phyloP scores from a whole-genome alignment of 2,797 vertebrate species.

The Percopsis omiscomaycus region DNA sequence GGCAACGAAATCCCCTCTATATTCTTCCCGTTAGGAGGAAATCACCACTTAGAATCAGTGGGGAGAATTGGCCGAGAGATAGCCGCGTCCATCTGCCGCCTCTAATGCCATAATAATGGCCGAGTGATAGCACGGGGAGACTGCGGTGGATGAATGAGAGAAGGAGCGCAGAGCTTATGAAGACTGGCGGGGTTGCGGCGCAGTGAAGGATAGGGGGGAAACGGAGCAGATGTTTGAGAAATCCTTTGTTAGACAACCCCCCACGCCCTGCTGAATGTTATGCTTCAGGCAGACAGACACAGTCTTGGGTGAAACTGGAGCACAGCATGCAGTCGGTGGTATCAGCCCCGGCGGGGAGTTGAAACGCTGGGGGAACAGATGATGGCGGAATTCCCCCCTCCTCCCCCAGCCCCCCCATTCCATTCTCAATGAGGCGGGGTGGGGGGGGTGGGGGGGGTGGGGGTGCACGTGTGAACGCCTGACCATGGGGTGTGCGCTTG shows the following conservation, averaged over 20 bases:
- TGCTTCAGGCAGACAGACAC: constrained; percentile 51
- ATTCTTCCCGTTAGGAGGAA: constrained; percentile 39
- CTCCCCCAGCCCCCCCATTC: not conserved
- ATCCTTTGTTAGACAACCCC: constrained; percentile 40
- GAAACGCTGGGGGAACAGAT: constrained; percentile 3
- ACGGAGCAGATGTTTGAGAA: constrained; percentile 57
- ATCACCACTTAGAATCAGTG: constrained; percentile 36
- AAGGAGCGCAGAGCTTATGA: constrained; percentile 19
- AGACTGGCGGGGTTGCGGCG: constrained; percentile 40
- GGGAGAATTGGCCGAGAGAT: constrained; percentile 29
- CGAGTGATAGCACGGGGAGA: constrained; percentile 36
- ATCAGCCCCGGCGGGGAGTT: constrained; percentile 14
- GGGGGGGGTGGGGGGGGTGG: constrained; percentile 12
- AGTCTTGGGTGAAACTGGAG: constrained; percentile 43
- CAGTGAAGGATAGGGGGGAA: constrained; percentile 38
- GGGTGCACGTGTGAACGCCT: constrained; percentile 16
- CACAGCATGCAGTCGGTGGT: constrained; percentile 28
- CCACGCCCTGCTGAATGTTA: constrained; percentile 35
- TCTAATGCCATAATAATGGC: constrained; percentile 46
- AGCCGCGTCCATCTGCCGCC: constrained; percentile 40
- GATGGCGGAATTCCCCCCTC: not conserved
- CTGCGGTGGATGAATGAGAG: constrained; percentile 30
- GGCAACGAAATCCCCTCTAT: constrained; percentile 16
- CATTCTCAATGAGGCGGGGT: not conserved
- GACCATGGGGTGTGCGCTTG: constrained; percentile 31